These are phyloP conservation scores for Sinodicranocentrus sp. DNA, from an alignment of 2,888 invertebrate genomes.

Conservation along the genomic window DNA sequence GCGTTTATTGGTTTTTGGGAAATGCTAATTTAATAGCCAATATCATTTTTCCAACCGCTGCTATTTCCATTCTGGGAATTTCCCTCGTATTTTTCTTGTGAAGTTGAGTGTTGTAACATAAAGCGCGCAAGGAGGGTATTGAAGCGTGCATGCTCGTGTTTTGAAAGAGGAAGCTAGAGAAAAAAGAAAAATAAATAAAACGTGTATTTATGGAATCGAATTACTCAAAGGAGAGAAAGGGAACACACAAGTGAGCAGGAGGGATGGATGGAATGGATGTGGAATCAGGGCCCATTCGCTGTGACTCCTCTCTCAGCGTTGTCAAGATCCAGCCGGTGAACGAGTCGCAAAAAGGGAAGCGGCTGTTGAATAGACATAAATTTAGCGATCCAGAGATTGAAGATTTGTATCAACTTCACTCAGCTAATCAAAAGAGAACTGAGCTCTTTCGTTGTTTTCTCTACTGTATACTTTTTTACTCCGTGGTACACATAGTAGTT, in stretches of 20 bases:
- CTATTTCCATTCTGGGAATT: background rate
- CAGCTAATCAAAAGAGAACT: slow-evolving; percentile 75
- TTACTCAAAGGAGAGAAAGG: background rate
- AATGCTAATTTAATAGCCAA: too few relatives aligned
- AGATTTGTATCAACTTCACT: slow-evolving; percentile 75
- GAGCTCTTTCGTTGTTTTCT: slow-evolving; percentile 76
- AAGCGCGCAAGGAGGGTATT: background rate
- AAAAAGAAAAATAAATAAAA: slow-evolving; percentile 9
- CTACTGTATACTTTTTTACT: slow-evolving; percentile 75
- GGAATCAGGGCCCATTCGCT: slow-evolving; percentile 73
- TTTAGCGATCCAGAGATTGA: slow-evolving; percentile 77
- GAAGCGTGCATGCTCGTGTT: background rate
- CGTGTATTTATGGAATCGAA: slow-evolving; percentile 30
- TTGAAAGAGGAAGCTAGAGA: background rate
- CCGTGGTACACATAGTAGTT: slow-evolving; percentile 69
- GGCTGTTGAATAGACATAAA: slow-evolving; percentile 72
- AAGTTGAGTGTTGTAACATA: background rate
- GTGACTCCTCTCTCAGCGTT: slow-evolving; percentile 76
- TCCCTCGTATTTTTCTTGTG: background rate
- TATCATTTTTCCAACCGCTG: too few relatives aligned
- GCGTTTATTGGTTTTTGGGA: too few relatives aligned
- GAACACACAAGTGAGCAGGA: too few relatives aligned
- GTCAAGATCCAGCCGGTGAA: slow-evolving; percentile 75
- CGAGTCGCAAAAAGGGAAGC: slow-evolving; percentile 66
- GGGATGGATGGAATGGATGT: slow-evolving; percentile 70